These are phyloP conservation scores for Criorhina ranunculi DNA, from an alignment of 2,888 invertebrate species.

Conservation along the genomic window DNA sequence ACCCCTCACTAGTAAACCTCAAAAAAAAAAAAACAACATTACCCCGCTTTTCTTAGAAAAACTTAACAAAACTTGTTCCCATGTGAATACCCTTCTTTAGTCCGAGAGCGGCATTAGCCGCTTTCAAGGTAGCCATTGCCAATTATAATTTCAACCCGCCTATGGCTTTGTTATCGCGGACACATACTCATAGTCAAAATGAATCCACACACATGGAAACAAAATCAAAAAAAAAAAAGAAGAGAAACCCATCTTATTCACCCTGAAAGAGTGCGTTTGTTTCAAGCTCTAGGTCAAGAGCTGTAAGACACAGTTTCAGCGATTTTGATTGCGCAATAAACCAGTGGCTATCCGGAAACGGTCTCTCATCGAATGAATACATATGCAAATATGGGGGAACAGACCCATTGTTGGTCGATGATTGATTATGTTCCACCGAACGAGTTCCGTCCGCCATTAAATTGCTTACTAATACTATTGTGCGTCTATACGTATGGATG, in stretches of 20 bases:
- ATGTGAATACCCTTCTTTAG: slow-evolving; percentile 38
- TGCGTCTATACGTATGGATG: not conserved
- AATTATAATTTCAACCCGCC: not conserved
- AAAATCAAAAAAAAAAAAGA: not conserved
- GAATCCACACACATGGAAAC: slow-evolving; percentile 1
- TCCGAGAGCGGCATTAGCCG: not conserved
- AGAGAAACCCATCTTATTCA: not conserved
- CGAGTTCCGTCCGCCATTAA: slow-evolving; percentile 32
- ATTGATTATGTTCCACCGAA: slow-evolving; percentile 55
- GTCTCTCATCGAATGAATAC: slow-evolving; percentile 40
- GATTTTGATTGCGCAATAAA: slow-evolving; percentile 37
- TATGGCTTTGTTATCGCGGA: not conserved
- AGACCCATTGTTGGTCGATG: slow-evolving; percentile 49
- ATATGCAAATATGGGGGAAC: slow-evolving; percentile 55
- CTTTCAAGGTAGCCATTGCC: slow-evolving; percentile 41
- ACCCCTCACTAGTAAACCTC: too few relatives aligned
- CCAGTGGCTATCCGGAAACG: slow-evolving; percentile 51
- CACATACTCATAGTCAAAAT: slow-evolving; percentile 2
- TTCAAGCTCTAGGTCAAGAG: slow-evolving; percentile 70
- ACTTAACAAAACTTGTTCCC: not conserved
- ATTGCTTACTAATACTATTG: slow-evolving; percentile 10
- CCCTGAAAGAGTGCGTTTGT: slow-evolving; percentile 23
- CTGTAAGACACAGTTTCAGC: slow-evolving; percentile 32
- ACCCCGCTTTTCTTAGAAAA: not conserved
- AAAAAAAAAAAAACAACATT: too few relatives aligned